Evolutionary conservation across 2,888 invertebrate species (phyloP).

Genomic region (Melipona bicolor): DNA sequence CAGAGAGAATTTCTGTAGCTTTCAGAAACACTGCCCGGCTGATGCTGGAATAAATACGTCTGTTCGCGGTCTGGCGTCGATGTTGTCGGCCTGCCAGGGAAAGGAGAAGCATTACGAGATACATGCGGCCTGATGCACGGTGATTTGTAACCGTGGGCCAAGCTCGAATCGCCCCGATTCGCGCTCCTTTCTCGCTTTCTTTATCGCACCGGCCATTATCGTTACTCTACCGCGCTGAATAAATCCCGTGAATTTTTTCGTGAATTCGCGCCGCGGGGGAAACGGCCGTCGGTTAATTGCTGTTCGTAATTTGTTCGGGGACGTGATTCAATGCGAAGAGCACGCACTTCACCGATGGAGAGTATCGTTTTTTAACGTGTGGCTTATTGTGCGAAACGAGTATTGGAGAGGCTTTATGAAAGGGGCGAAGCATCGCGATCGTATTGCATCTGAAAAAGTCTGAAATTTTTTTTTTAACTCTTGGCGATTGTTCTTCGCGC

Average conservation of each 20-base stretch:
- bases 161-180: not conserved
- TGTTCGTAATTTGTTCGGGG: not conserved
- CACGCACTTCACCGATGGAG: not conserved
- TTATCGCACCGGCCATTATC: not conserved
- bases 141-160: constrained; percentile 5
- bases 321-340: not conserved
- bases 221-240: not conserved
- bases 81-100: constrained; percentile 9
- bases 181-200: not conserved
- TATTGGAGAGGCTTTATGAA: not conserved
- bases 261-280: not conserved
- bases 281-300: not conserved
- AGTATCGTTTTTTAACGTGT: not conserved
- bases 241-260: not conserved
- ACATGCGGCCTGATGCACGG: constrained; percentile 8
- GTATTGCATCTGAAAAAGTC: too few relatives aligned
- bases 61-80: not conserved
- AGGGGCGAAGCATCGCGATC: too few relatives aligned
- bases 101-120: constrained; percentile 9
- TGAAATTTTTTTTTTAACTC: too few relatives aligned
- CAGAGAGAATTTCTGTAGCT: constrained; percentile 17
- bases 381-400: not conserved
- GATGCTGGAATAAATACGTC: constrained; percentile 21
- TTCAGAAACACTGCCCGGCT: constrained; percentile 31
- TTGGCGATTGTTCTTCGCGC: too few relatives aligned